Evolutionary conservation across 1,140 invertebrate species (phyloP).

Genomic region (Tetraneura akinire): DNA sequence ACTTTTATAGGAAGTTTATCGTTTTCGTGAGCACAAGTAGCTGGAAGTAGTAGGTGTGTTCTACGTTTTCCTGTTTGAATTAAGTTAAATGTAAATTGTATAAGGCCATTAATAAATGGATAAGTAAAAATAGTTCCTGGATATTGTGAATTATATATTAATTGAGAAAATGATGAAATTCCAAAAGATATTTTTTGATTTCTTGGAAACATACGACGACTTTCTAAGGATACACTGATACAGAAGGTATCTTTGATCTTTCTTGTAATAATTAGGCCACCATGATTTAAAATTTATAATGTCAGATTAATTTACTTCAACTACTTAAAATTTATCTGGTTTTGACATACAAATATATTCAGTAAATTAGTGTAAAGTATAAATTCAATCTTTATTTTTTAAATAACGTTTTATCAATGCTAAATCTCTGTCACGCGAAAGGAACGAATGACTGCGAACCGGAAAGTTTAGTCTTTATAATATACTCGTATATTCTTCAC

Average conservation of each 20-base stretch:
- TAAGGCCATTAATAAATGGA: conserved; percentile 38
- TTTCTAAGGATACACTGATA: conserved; percentile 19
- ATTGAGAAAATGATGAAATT: conserved; percentile 28
- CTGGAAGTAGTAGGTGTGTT: not conserved
- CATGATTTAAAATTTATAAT: no score
- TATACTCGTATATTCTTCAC: no score
- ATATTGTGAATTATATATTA: conserved; percentile 19
- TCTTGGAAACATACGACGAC: conserved; percentile 11
- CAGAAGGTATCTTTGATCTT: no score
- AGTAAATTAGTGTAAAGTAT: conserved; percentile 33
- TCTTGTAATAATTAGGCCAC: conserved; percentile 52
- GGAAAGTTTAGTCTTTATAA: no score
- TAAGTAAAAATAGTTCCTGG: conserved; percentile 7
- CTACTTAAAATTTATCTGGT: conserved; percentile 41
- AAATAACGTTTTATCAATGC: conserved; percentile 31
- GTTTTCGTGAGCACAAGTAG: conserved; percentile 6
- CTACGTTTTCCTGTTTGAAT: conserved; percentile 11
- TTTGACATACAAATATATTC: conserved; percentile 40
- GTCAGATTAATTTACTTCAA: no score
- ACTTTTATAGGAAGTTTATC: conserved; percentile 13
- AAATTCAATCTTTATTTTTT: conserved; percentile 15
- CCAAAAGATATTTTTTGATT: conserved; percentile 35
- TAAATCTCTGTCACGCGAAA: conserved; percentile 42
- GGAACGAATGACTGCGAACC: conserved; percentile 48
- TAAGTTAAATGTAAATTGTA: conserved; percentile 18